Conservation (phyloP, 2,888 invertebrate genomes). For the Actias luna region DNA sequence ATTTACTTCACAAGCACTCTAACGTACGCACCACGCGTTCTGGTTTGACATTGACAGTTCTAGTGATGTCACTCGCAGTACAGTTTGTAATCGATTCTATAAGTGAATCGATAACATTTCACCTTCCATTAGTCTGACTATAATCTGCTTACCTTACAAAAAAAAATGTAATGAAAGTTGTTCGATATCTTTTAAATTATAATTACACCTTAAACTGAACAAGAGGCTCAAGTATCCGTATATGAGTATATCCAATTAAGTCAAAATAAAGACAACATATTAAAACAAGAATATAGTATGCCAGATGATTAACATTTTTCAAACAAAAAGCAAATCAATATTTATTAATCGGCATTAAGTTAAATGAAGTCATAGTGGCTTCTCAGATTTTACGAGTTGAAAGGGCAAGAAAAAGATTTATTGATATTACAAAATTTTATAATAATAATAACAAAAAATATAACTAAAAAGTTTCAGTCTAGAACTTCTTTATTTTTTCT, state of each 20-base stretch:
- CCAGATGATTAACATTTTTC: too few species aligned
- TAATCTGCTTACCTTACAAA: too few species aligned
- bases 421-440: background rate
- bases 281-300: too few species aligned
- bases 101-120: background rate
- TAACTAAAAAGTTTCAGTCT: background rate
- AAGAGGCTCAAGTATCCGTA: too few species aligned
- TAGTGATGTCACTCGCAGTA: background rate
- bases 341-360: background rate
- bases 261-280: too few species aligned
- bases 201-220: too few species aligned
- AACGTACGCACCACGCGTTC: background rate
- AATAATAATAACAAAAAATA: background rate
- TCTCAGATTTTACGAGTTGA: background rate
- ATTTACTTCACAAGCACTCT: background rate
- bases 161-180: too few species aligned
- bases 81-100: background rate
- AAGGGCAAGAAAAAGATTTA: background rate
- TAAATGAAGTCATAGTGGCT: background rate
- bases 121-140: too few species aligned
- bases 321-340: background rate
- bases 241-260: too few species aligned
- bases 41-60: constrained; percentile 11
- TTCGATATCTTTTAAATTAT: too few species aligned
- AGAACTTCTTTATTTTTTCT: constrained; percentile 52